These are phyloP conservation scores for Stomorhina lunata DNA, from an alignment of 2,888 invertebrate species.

Conservation along the genomic window DNA sequence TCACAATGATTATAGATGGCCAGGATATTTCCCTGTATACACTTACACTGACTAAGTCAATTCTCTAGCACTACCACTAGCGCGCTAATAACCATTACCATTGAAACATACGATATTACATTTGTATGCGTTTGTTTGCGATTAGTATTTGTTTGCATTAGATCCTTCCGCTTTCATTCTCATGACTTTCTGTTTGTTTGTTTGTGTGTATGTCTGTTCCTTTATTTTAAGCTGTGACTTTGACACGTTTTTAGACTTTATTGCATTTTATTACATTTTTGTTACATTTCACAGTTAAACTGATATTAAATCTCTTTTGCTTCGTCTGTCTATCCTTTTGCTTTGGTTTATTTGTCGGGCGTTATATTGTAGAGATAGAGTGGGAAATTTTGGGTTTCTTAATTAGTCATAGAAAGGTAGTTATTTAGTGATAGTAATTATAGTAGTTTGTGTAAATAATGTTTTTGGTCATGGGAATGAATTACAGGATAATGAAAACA, in stretches of 20 bases:
- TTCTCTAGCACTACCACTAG: neutral
- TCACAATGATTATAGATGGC: conserved; percentile 50
- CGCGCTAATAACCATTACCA: neutral
- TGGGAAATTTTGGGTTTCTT: conserved; percentile 41
- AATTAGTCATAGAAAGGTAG: conserved; percentile 36
- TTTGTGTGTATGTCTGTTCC: too few species aligned
- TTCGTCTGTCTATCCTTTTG: neutral
- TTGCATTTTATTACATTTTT: conserved; percentile 76
- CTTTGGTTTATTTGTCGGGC: conserved; percentile 30
- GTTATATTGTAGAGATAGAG: conserved; percentile 16
- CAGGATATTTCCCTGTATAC: neutral
- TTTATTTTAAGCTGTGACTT: conserved; percentile 78
- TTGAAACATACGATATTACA: too few species aligned
- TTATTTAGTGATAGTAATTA: neutral
- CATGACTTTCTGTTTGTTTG: conserved; percentile 63
- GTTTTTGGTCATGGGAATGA: conserved; percentile 43
- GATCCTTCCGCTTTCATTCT: neutral
- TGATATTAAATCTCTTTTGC: conserved; percentile 56
- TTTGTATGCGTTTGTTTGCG: conserved; percentile 9
- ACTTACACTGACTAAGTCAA: conserved; percentile 1
- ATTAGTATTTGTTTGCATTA: conserved; percentile 5
- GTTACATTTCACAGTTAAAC: conserved; percentile 66
- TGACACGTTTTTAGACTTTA: conserved; percentile 78
- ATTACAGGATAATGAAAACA: neutral
- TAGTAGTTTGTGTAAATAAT: neutral